Base-by-base conservation (phyloP, 2,888 invertebrate genomes). In the Steinernema carpocapsae region DNA sequence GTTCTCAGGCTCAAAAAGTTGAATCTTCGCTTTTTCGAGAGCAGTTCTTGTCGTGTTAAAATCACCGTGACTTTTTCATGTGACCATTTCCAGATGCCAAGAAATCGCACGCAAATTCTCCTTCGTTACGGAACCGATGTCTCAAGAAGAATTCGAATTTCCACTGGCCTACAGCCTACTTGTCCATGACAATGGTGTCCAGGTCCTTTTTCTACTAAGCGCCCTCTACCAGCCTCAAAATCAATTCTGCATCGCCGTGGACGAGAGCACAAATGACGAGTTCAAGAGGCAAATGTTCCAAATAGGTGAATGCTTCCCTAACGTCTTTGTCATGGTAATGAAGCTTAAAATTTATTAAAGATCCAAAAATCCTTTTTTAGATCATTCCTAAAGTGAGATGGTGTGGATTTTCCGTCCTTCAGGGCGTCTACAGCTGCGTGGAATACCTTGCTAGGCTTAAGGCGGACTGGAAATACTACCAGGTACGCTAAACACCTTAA, bases 141-240 rank as follows among this genome's bases (percentile, higher is more conserved):
- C 72, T 14, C 12, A 42, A 45, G 80, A 80, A 71, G 79, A 79
- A 70, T 45, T 45, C 12, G 71, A 78, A 6, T 79, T 37, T 51
- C 79, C 79, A 6, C 48, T 79, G 48, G 80, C 79, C 10, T 79
- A 81, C 70, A 73, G 72, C 24, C 22, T 73, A n/a, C 70, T 77
- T 2, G 74, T 77, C 4, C 77, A 77, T 46, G 59, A 71, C 46
- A 48, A 72, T 45, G 73, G 59, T n/a, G 70, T 73, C 19, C 77
- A 77, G 51, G 76, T 84, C 0, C 77, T 81, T 12, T 80, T 80
- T 51, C 75, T 83, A 76, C 74, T 85, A 10, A 79, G 80, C 37
- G 73, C 84, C 29, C 71, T 85, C 37, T 85, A 85, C 64, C 83
- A 84, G 3, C 84, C 85, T 4, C 84, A 85, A 75, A 85, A 85